These are phyloP conservation scores for Alces alces DNA, from an alignment of 2,113 vertebrate species.

Conservation along the genomic window DNA sequence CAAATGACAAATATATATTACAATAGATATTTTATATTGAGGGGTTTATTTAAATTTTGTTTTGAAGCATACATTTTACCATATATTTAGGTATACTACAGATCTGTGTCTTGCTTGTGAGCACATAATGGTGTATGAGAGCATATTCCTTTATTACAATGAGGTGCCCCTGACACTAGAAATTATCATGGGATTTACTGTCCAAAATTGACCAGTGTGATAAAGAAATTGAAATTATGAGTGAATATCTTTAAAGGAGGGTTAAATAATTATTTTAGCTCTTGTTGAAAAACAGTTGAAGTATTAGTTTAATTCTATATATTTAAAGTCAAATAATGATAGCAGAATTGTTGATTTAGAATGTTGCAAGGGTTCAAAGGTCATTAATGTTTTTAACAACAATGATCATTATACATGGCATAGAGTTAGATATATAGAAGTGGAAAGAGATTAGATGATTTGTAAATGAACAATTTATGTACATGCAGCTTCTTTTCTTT, in stretches of 20 bases:
- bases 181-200: not conserved
- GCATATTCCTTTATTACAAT: not conserved
- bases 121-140: not conserved
- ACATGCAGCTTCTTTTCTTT: not conserved
- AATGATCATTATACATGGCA: not conserved
- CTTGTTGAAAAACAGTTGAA: not conserved
- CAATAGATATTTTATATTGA: not conserved
- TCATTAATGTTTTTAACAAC: conserved; percentile 13
- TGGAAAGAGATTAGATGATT: not conserved
- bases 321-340: not conserved
- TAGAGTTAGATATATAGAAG: not conserved
- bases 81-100: not conserved
- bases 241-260: not conserved
- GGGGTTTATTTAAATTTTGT: not conserved
- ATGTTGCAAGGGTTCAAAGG: not conserved
- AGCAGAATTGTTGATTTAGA: not conserved
- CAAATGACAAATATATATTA: not conserved
- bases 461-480: not conserved
- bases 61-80: not conserved
- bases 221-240: not conserved
- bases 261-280: not conserved
- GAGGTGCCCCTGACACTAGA: not conserved
- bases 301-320: not conserved
- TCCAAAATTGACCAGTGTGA: not conserved
- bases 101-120: not conserved